Base-by-base conservation (phyloP, 2,113 vertebrate genomes). In the Carlito syrichta region DNA sequence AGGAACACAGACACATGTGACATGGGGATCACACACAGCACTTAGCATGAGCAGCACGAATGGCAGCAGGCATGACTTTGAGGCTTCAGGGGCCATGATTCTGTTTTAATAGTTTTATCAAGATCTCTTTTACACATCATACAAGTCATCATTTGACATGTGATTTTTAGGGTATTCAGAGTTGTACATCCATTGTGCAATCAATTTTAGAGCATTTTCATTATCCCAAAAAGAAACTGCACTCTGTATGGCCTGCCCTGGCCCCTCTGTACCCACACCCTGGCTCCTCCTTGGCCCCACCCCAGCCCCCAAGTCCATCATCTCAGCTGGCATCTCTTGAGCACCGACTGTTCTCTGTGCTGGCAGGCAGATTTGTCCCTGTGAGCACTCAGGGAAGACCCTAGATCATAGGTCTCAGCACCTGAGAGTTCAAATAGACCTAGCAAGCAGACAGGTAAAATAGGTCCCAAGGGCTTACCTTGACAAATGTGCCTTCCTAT, bases 221-320 rank as follows among this genome's bases (percentile, higher is more conserved):
- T 22, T 2, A 19, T 3, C 27, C 62, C 6, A 12, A 27, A 38
- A 17, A 32, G 82, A 52, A 30, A 38, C 27, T 60, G 11, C 23
- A 35, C 16, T n/a, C 35, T 0, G 2, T 6, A 52, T n/a, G 14
- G 45, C 45, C 12, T 0, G 25, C 5, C 43, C n/a, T 32, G 25
- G 16, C 63, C 6, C 27, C n/a, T 35, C 35, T 32, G 0, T 35
- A 35, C 8, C 27, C 32, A 23, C 0, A 35, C 8, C 25, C 45
- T 22, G 27, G 60, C 22, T 20, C 17, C 2, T n/a, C n/a, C n/a
- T n/a, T n/a, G n/a, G n/a, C n/a, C 32, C 30, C 0, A 35, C 8
- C 25, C 45, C 27, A 35, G 60, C 22, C 25, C 17, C 2, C 3
- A 20, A 22, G 25, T 45, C 20, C 50, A 12, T 40, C 7, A 0